phyloP scores from a whole-genome alignment of 2,888 invertebrate species.

The Mythimna impura region DNA sequence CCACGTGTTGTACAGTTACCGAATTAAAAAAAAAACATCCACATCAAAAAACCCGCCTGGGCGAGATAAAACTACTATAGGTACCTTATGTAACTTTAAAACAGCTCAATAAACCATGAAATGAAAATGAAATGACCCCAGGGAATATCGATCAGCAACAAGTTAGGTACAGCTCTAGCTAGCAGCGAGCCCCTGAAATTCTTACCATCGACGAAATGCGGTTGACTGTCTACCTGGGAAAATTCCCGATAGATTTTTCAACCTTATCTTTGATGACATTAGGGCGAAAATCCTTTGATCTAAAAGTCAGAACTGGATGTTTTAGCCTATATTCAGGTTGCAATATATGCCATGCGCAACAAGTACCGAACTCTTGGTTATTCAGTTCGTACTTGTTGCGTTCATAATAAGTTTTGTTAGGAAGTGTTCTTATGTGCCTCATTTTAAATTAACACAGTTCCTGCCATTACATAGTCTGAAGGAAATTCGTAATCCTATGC shows the following conservation, averaged over 20 bases:
- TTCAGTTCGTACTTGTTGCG: constrained; percentile 31
- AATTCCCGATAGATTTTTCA: neutral
- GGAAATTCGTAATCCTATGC: too few relatives aligned
- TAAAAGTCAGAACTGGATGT: too few relatives aligned
- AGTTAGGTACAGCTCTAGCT: neutral
- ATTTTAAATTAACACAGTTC: neutral
- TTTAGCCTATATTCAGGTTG: neutral
- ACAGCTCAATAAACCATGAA: neutral
- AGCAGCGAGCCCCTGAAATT: neutral
- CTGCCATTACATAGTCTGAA: too few relatives aligned
- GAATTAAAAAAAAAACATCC: too few relatives aligned
- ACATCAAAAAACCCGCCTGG: too few relatives aligned
- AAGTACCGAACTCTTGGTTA: constrained; percentile 23
- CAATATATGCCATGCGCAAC: constrained; percentile 34
- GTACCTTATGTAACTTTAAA: too few relatives aligned
- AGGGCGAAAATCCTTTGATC: neutral
- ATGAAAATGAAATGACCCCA: neutral
- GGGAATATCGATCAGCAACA: constrained; percentile 9
- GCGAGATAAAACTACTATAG: neutral
- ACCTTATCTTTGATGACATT: neutral
- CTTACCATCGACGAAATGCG: neutral
- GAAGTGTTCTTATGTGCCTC: neutral
- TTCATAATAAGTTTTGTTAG: neutral
- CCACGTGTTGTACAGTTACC: too few relatives aligned
- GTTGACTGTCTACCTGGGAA: neutral